Evolutionary conservation across 2,888 invertebrate genomes (phyloP).

Genomic region (Papilio protenor): DNA sequence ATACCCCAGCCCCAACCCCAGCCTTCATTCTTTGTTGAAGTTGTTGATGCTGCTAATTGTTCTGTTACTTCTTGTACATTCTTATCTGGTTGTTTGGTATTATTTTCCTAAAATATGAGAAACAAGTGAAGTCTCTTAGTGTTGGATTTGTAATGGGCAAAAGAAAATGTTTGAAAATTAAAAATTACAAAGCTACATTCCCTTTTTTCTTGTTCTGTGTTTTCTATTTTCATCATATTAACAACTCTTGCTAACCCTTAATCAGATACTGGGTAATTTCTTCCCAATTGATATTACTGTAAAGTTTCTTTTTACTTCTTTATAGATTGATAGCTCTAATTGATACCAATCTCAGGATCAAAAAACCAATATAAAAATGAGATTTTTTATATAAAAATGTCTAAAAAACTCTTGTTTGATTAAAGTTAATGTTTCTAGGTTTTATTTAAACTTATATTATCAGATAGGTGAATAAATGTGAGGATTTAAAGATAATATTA

Average conservation of each 20-base stretch:
- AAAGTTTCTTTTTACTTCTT: too few species aligned
- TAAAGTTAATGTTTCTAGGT: too few species aligned
- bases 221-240: neutral
- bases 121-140: neutral
- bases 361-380: too few species aligned
- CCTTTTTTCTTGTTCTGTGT: neutral
- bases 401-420: too few species aligned
- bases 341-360: too few species aligned
- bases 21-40: slow-evolving; percentile 57
- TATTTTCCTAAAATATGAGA: slow-evolving; percentile 19
- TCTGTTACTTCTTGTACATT: slow-evolving; percentile 70
- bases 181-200: neutral
- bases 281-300: too few species aligned
- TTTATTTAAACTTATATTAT: too few species aligned
- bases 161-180: neutral
- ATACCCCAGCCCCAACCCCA: slow-evolving; percentile 91
- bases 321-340: too few species aligned
- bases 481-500: slow-evolving; percentile 19
- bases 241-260: neutral
- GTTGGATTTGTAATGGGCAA: neutral
- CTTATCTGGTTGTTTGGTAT: slow-evolving; percentile 45
- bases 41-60: slow-evolving; percentile 56
- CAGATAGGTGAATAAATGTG: neutral
- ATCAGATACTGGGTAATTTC: too few species aligned
- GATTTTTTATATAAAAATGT: too few species aligned